phyloP scores from a whole-genome alignment of 2,113 vertebrate genomes.

The Poicephalus gulielmi region DNA sequence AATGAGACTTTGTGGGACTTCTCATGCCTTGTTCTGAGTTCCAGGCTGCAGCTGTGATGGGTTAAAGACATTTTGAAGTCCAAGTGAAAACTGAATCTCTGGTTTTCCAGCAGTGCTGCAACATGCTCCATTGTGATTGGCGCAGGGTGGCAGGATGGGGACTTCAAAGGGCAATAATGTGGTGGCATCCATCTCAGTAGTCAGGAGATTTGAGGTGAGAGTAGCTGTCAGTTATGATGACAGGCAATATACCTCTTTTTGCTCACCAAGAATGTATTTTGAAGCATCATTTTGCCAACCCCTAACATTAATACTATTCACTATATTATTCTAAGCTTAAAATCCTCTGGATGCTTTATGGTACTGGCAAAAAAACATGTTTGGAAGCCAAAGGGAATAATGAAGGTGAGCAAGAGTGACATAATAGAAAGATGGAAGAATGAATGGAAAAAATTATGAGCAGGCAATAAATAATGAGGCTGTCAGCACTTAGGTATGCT shows the following conservation, averaged over 20 bases:
- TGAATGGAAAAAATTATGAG: not conserved
- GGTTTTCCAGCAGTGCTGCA: not conserved
- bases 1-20: not conserved
- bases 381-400: not conserved
- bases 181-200: not conserved
- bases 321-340: not conserved
- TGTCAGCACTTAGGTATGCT: not conserved
- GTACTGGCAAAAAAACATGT: not conserved
- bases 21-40: not conserved
- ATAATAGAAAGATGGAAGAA: not conserved
- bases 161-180: not conserved
- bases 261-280: not conserved
- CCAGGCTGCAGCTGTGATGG: not conserved
- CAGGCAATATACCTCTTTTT: not conserved
- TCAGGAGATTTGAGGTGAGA: not conserved
- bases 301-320: not conserved
- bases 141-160: too few relatives aligned
- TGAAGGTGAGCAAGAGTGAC: not conserved
- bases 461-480: not conserved
- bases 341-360: not conserved
- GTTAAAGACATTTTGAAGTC: not conserved
- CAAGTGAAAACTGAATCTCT: not conserved
- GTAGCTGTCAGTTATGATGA: not conserved
- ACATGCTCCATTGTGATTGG: not conserved
- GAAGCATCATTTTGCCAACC: not conserved